Evolutionary conservation across 2,113 vertebrate species (phyloP).

Genomic region (Andinoacara biseriatus): DNA sequence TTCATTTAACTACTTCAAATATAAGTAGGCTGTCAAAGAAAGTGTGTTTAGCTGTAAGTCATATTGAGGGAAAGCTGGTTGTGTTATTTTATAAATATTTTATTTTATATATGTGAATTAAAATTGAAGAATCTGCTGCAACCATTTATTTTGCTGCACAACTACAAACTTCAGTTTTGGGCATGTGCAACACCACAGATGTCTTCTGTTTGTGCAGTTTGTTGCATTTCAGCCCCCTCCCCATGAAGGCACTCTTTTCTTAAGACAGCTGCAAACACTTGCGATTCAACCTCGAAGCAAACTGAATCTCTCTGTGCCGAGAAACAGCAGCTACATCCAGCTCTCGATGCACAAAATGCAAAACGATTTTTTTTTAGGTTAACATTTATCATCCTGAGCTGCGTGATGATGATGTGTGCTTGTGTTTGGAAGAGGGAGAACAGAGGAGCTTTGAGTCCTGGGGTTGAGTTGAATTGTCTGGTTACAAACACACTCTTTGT

Average conservation of each 20-base stretch:
- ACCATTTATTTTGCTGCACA: background rate
- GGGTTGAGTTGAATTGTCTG: conserved; percentile 22
- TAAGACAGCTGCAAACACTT: background rate
- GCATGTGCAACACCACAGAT: background rate
- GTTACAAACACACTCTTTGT: conserved; percentile 29
- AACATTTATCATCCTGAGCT: background rate
- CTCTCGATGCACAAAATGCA: background rate
- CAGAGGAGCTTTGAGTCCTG: conserved; percentile 11
- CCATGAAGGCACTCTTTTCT: background rate
- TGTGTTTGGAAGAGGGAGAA: background rate
- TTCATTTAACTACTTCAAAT: background rate
- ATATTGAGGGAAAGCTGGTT: background rate
- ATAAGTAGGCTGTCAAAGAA: background rate
- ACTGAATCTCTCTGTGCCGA: background rate
- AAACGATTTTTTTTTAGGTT: background rate
- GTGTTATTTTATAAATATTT: background rate
- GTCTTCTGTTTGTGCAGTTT: background rate
- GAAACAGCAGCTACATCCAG: background rate
- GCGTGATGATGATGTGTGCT: background rate
- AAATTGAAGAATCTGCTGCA: background rate
- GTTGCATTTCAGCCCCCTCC: background rate
- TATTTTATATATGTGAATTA: background rate
- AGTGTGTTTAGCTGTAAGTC: background rate
- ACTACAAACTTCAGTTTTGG: background rate
- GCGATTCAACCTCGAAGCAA: background rate